Percentiles rank a stretch among this genome's conserved stretches.
Evolutionary conservation across 2,888 invertebrate genomes (phyloP).

Genomic region (Ochropleura leucogaster): DNA sequence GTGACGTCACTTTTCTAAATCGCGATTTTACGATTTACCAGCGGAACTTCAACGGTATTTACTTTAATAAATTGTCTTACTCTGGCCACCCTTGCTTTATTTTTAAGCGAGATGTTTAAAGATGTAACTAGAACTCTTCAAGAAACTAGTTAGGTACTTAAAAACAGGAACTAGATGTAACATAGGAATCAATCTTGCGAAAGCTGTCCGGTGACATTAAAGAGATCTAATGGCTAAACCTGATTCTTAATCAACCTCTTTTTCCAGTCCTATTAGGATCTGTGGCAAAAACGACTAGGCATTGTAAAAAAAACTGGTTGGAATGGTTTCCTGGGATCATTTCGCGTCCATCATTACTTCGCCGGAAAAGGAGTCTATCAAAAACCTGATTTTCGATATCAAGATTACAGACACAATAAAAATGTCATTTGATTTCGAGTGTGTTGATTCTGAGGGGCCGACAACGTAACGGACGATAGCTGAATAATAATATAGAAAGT

Average conservation of each 20-base stretch:
- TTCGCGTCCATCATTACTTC: conserved; percentile 19
- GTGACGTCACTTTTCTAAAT: too few species aligned
- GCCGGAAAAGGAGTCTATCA: conserved; percentile 20
- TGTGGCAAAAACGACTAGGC: conserved; percentile 12
- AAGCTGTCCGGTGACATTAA: conserved; percentile 36
- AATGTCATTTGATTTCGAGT: conserved; percentile 3
- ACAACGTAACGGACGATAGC: neutral
- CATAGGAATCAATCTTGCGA: conserved; percentile 23
- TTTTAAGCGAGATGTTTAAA: too few species aligned
- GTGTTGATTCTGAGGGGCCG: neutral
- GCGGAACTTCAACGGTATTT: too few species aligned
- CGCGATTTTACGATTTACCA: too few species aligned
- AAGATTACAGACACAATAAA: neutral
- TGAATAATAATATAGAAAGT: neutral
- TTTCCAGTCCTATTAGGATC: neutral
- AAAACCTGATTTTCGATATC: conserved; percentile 31
- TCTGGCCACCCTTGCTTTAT: too few species aligned
- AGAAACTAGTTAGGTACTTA: conserved; percentile 2
- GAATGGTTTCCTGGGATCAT: conserved; percentile 1
- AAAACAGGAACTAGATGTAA: conserved; percentile 17
- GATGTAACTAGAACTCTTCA: neutral
- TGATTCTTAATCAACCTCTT: conserved; percentile 25
- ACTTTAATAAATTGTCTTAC: too few species aligned
- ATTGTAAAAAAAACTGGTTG: conserved; percentile 4
- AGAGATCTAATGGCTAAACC: conserved; percentile 29